Conservation (phyloP, 2,888 invertebrate genomes). For the Dicyrtoma fusca region DNA sequence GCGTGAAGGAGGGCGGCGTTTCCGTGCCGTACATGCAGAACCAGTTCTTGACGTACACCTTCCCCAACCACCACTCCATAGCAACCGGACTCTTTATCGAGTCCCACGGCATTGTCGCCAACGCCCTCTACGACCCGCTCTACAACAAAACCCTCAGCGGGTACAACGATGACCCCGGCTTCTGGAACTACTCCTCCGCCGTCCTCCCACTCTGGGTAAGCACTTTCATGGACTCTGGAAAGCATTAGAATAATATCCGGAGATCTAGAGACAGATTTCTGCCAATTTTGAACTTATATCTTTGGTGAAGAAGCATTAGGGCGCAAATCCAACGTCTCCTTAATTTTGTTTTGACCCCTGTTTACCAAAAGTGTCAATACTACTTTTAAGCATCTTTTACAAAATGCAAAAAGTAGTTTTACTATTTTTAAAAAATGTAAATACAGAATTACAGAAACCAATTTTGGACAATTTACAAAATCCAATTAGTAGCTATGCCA, state of each 20-base stretch:
- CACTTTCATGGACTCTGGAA: neutral
- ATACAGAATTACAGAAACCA: too few species aligned
- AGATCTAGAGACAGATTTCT: too few species aligned
- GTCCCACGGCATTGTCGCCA: constrained; percentile 71
- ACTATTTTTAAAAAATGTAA: too few species aligned
- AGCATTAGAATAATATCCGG: neutral
- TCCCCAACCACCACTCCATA: constrained; percentile 70
- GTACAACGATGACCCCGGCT: constrained; percentile 37
- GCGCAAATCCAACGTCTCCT: too few species aligned
- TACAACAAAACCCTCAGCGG: constrained; percentile 49
- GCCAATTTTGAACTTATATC: too few species aligned
- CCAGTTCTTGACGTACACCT: constrained; percentile 72
- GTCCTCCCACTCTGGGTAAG: constrained; percentile 50
- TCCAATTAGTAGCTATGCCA: too few species aligned
- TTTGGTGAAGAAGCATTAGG: too few species aligned
- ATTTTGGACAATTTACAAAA: too few species aligned
- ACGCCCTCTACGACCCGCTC: constrained; percentile 65
- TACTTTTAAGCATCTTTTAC: too few species aligned
- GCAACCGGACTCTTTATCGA: constrained; percentile 72
- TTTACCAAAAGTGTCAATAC: too few species aligned
- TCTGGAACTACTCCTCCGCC: constrained; percentile 50
- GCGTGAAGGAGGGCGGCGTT: constrained; percentile 65
- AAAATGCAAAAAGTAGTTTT: too few species aligned
- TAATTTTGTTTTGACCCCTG: too few species aligned
- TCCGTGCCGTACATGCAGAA: constrained; percentile 66